Evolutionary conservation across 1,140 invertebrate genomes (phyloP), one percentile per base, ranked within the genome.

Genomic region (Zophobas atratus): DNA sequence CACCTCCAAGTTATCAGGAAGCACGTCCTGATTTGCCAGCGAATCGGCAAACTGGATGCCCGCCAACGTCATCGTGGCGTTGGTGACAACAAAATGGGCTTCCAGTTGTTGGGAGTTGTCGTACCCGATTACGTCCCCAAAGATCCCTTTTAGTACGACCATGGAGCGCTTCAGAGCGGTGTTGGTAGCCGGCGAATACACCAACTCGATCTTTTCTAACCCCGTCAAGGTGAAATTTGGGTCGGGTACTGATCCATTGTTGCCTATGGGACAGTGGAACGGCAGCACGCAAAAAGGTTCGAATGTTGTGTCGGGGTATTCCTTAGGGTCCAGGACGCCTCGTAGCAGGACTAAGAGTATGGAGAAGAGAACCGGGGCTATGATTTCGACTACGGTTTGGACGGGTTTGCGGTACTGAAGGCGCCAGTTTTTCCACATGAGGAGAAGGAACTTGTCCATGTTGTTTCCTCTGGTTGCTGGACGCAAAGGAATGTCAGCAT

Each of bases 391-490:
- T 4, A 91, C 56, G 1, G 95, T 91, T 83, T 95, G 93, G 49
- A 91, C 79, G 49, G 92, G 92, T 85, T 94, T 93, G 72, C 94
- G 88, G 86, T 90, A 92, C 87, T 95, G 93, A 32, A 96, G 88
- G 5, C 92, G 88, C 88, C 92, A 94, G 83, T 96, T 96, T 86
- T 97, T 97, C 95, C 95, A 97, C 82, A 96, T 88, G 20, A 97
- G 86, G 38, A 97, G 87, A 1, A 85, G 81, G 82, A 93, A 92
- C 83, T 92, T 92, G 63, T 90, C 85, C 82, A 84, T 87, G 71
- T 88, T 90, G 75, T 77, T 63, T 6, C 75, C 80, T 20, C 20
- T 20, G 20, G 20, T 20, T 20, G 20, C 20, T 20, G 20, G 20
- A 20, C 20, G 20, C 20, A 20, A 20, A 20, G 20, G 20, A 20